Evolutionary conservation across 2,797 vertebrate genomes (phyloP), one percentile per base, ranked within the genome.

Genomic region (Epinephelus coioides): DNA sequence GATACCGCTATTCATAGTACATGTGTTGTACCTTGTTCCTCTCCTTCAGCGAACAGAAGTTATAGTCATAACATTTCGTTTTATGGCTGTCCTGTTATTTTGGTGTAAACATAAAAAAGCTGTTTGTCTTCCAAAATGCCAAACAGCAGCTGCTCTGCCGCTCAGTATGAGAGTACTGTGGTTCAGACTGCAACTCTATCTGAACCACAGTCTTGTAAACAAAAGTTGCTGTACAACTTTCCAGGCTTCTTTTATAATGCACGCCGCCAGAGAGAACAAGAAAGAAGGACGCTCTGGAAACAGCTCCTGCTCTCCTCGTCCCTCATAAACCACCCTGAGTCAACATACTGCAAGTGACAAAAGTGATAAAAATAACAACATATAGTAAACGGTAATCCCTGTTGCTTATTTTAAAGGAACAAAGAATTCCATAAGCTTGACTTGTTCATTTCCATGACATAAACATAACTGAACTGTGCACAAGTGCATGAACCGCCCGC

Each of bases 141-240:
- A 38, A 70, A 73, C 68, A 67, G 74, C 71, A 76, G 72, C 78
- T 65, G 2, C 62, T 71, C 57, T 38, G 3, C 38, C 3, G 4
- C 27, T 25, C 11, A 0, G 75, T 54, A 43, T 25, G 12, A 51
- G 46, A 71, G 47, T 12, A 12, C 21, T 21, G 19, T 13, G 34
- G 50, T 79, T 81, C 78, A 73, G 50, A 46, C n/a, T 62, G 70
- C 59, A 69, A 13, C 64, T 76, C 61, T 19, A 18, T 66, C 71
- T 47, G 65, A 73, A 43, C 23, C 27, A 3, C 65, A 73, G 62
- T 30, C 62, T 55, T 70, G 73, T 80, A 69, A 82, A 85, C 69
- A 86, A 62, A 78, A 23, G 71, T 12, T 55, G 25, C 71, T 63
- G 19, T 9, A 27, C 40, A 60, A 51, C 70, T 82, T 71, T 76